Percentiles rank a stretch among this genome's conserved stretches.
Conservation (phyloP, 2,888 invertebrate genomes). For the Alitta virens region DNA sequence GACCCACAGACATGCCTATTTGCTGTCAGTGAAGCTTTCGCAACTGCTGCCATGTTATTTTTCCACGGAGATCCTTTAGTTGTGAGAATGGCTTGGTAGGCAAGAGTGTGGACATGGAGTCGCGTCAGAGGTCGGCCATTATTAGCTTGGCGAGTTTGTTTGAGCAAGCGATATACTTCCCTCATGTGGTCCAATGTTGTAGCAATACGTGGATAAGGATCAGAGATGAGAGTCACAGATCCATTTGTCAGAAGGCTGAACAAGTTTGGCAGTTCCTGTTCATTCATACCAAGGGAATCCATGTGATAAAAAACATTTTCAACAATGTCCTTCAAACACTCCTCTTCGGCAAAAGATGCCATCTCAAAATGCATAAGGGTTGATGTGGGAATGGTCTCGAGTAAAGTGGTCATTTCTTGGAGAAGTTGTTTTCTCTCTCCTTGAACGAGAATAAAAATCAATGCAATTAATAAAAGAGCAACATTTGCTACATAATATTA, state of each 20-base stretch:
- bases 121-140: constrained; percentile 66
- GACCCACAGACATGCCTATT: constrained; percentile 79
- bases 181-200: constrained; percentile 80
- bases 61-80: constrained; percentile 70
- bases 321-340: constrained; percentile 67
- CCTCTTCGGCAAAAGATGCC: constrained; percentile 78
- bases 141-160: not conserved
- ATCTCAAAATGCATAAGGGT: constrained; percentile 79
- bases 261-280: constrained; percentile 76
- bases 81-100: constrained; percentile 80
- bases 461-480: not conserved
- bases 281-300: constrained; percentile 85
- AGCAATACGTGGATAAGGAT: constrained; percentile 78
- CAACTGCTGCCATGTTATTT: constrained; percentile 74
- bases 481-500: not conserved
- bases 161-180: constrained; percentile 62
- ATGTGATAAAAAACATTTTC: constrained; percentile 71
- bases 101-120: constrained; percentile 81
- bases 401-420: constrained; percentile 67
- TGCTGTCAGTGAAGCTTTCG: constrained; percentile 79
- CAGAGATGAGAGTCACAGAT: constrained; percentile 71
- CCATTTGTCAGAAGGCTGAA: constrained; percentile 70
- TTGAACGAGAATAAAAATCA: constrained; percentile 39
- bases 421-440: constrained; percentile 68
- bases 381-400: constrained; percentile 63